phyloP scores from a whole-genome alignment of 1,140 invertebrate genomes.

The Pararge aegeria region DNA sequence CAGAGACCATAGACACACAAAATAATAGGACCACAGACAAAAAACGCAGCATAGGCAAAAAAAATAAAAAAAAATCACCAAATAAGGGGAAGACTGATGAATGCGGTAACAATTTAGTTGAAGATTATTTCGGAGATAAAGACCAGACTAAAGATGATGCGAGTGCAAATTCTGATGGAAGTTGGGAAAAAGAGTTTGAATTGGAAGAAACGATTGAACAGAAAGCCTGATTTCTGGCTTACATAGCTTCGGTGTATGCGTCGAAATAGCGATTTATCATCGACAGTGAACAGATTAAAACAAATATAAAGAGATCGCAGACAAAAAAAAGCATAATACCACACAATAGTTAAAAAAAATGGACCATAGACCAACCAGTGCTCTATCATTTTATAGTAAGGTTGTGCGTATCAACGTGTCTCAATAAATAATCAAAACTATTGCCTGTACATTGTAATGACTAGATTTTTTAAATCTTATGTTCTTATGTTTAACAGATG shows the following conservation, averaged over 20 bases:
- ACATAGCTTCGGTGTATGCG: slow-evolving; percentile 9
- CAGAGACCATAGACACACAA: slow-evolving; percentile 37
- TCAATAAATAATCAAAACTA: too few species aligned
- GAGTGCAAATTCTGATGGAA: slow-evolving; percentile 77
- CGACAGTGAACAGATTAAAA: neutral
- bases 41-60: slow-evolving; percentile 39
- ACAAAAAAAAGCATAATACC: neutral
- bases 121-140: slow-evolving; percentile 75
- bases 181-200: slow-evolving; percentile 78
- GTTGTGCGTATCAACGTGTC: too few species aligned
- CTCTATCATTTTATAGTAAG: too few species aligned
- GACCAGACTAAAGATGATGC: slow-evolving; percentile 68
- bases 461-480: too few species aligned
- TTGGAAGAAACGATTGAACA: slow-evolving; percentile 56
- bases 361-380: neutral
- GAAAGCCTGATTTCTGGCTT: slow-evolving; percentile 50
- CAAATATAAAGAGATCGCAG: neutral
- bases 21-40: slow-evolving; percentile 37
- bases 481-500: too few species aligned
- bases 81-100: slow-evolving; percentile 59
- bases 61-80: slow-evolving; percentile 53
- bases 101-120: slow-evolving; percentile 66
- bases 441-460: too few species aligned
- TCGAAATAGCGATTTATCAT: neutral
- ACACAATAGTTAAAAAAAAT: too few species aligned